Conservation (phyloP, 2,888 invertebrate genomes). For the Xanthia icteritia region DNA sequence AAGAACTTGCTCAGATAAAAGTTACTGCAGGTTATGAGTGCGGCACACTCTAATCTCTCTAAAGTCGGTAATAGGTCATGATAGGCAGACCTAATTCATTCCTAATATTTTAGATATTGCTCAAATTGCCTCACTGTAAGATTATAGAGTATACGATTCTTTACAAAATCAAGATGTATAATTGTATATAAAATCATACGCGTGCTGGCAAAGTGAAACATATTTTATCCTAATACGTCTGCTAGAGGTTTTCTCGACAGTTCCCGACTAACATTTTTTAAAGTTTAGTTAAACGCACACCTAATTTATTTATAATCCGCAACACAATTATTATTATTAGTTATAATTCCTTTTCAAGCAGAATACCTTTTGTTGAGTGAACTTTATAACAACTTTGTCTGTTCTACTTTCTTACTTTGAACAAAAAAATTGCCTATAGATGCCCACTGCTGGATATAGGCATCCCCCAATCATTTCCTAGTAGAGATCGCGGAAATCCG, state of each 20-base stretch:
- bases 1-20: background rate
- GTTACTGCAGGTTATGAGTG: background rate
- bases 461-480: background rate
- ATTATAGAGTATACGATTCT: conserved; percentile 51
- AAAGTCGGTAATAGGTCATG: background rate
- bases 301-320: conserved; percentile 35
- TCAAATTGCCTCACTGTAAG: conserved; percentile 44
- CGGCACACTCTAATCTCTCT: background rate
- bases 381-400: background rate
- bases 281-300: conserved; percentile 38
- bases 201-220: conserved; percentile 62
- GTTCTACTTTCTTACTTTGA: background rate
- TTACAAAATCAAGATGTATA: conserved; percentile 17
- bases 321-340: conserved; percentile 14
- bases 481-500: background rate
- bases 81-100: background rate
- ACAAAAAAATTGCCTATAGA: background rate
- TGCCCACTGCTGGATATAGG: too few species aligned
- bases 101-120: conserved; percentile 26
- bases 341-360: conserved; percentile 3
- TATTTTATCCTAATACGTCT: conserved; percentile 69
- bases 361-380: conserved; percentile 40
- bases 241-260: conserved; percentile 70
- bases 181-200: conserved; percentile 53
- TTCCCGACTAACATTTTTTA: conserved; percentile 19